phyloP scores from a whole-genome alignment of 2,797 vertebrate species.

The Liparis tanakae region DNA sequence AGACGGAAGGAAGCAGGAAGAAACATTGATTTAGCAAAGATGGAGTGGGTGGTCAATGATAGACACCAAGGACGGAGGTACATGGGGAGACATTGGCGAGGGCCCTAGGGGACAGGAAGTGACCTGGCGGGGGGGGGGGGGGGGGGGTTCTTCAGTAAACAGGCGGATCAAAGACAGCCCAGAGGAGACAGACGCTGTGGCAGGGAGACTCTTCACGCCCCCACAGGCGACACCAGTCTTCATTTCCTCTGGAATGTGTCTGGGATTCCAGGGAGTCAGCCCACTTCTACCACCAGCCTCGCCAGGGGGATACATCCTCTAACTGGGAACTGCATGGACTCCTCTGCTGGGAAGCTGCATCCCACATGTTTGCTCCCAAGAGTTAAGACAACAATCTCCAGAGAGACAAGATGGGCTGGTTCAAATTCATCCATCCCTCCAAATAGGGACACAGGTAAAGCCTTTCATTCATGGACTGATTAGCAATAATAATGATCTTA shows the following conservation, averaged over 20 bases:
- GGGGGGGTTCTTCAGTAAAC: constrained; percentile 74
- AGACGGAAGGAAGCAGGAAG: constrained; percentile 18
- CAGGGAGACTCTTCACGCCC: constrained; percentile 77
- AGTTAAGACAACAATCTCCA: constrained; percentile 39
- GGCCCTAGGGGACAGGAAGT: constrained; percentile 75
- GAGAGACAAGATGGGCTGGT: constrained; percentile 15
- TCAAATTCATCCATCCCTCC: constrained; percentile 5
- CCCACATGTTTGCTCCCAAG: constrained; percentile 31
- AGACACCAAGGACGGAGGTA: constrained; percentile 40
- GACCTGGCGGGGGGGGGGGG: constrained; percentile 39
- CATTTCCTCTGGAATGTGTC: constrained; percentile 85
- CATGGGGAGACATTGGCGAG: constrained; percentile 53
- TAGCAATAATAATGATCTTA: not conserved
- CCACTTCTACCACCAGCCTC: constrained; percentile 67
- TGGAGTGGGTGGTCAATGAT: constrained; percentile 64
- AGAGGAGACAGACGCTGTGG: constrained; percentile 72
- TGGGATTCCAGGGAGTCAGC: constrained; percentile 73
- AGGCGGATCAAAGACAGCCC: constrained; percentile 77
- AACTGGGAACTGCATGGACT: constrained; percentile 51
- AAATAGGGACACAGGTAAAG: not conserved
- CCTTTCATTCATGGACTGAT: constrained; percentile 6
- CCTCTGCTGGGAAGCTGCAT: constrained; percentile 59
- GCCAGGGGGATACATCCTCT: constrained; percentile 63
- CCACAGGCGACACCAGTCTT: constrained; percentile 77
- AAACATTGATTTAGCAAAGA: constrained; percentile 46